phyloP scores from a whole-genome alignment of 2,113 vertebrate species.

The Pelodiscus sinensis region DNA sequence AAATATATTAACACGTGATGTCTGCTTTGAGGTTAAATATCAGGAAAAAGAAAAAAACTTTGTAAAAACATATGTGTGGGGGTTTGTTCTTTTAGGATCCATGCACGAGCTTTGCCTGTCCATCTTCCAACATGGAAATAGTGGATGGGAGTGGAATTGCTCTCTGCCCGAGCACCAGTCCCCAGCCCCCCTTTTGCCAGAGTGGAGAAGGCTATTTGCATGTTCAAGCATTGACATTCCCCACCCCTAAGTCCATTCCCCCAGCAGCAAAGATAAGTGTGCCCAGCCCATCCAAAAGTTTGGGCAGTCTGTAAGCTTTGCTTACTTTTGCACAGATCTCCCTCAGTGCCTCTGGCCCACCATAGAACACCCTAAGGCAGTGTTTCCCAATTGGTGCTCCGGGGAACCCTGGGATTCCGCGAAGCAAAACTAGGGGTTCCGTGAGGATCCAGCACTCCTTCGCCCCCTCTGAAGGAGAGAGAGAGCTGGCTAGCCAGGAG shows the following conservation, averaged over 20 bases:
- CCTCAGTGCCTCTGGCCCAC: background rate
- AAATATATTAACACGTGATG: background rate
- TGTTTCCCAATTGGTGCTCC: no score
- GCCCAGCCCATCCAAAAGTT: background rate
- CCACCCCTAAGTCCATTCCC: background rate
- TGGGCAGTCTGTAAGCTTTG: background rate
- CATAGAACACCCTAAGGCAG: background rate
- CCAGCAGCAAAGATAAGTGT: background rate
- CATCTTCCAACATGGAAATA: background rate
- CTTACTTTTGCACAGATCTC: no score
- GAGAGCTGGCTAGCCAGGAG: no score
- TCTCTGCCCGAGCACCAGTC: background rate
- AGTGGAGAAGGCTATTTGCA: background rate
- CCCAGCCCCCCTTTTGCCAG: background rate
- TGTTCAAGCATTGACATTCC: background rate
- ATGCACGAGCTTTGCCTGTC: background rate
- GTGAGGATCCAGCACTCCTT: no score
- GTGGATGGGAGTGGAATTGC: background rate
- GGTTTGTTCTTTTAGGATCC: background rate
- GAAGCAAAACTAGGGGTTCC: no score
- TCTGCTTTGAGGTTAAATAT: background rate
- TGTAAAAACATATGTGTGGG: background rate
- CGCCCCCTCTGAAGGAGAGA: no score
- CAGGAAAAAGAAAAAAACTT: background rate
- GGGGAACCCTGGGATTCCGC: no score